A percentile compares a stretch with the other conserved stretches of the same genome.
Evolutionary conservation across 2,113 vertebrate genomes (phyloP).

Genomic region (Hyaena hyaena): DNA sequence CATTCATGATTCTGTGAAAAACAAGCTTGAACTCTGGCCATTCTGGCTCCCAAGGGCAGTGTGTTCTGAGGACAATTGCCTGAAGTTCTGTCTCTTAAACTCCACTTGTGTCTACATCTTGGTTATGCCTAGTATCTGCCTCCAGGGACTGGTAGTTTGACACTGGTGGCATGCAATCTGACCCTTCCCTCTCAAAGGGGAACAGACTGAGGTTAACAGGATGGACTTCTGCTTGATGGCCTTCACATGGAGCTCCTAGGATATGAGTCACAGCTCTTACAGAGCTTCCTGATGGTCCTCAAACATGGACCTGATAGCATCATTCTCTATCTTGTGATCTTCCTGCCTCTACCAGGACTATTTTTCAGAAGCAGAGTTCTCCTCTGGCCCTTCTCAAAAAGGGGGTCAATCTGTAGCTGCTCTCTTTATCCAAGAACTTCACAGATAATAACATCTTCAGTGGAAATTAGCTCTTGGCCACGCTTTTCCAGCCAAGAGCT

Average conservation of each 20-base stretch:
- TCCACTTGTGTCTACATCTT: slow-evolving; percentile 88
- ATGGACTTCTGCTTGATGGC: slow-evolving; percentile 87
- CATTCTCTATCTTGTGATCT: slow-evolving; percentile 88
- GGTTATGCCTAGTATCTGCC: slow-evolving; percentile 92
- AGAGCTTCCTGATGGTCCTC: slow-evolving; percentile 91
- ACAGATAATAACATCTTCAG: slow-evolving; percentile 91
- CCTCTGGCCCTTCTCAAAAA: slow-evolving; percentile 89
- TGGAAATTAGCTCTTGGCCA: slow-evolving; percentile 92
- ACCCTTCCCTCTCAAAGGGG: slow-evolving; percentile 90
- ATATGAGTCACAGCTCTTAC: slow-evolving; percentile 90
- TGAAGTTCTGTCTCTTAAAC: slow-evolving; percentile 34
- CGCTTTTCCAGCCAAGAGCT: slow-evolving; percentile 89
- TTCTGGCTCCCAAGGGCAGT: not conserved
- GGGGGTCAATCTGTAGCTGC: slow-evolving; percentile 79
- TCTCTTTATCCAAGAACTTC: slow-evolving; percentile 90
- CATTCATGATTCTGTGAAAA: not conserved
- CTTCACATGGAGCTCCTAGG: slow-evolving; percentile 89
- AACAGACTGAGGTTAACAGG: slow-evolving; percentile 87
- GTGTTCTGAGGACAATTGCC: not conserved
- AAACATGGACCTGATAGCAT: slow-evolving; percentile 83
- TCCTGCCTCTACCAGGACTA: slow-evolving; percentile 89
- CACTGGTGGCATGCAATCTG: slow-evolving; percentile 87
- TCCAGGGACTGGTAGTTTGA: slow-evolving; percentile 89
- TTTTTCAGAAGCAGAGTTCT: slow-evolving; percentile 91
- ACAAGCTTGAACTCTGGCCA: not conserved